Conservation (phyloP, 2,797 vertebrate species). For the Atherinosoma microstoma region DNA sequence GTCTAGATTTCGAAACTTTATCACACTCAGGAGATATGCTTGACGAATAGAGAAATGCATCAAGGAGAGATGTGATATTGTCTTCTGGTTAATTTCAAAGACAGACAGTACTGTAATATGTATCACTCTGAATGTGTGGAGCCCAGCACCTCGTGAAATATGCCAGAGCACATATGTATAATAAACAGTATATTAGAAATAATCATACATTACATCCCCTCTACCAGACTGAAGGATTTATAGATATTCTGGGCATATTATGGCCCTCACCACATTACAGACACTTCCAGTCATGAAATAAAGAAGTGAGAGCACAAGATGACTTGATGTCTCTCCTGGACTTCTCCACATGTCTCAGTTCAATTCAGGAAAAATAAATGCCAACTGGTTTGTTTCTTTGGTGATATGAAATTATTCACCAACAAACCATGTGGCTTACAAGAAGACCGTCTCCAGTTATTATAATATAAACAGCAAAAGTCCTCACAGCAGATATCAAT, state of each 20-base stretch:
- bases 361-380: constrained; percentile 12
- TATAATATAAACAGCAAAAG: constrained; percentile 19
- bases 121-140: constrained; percentile 32
- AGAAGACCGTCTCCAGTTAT: constrained; percentile 33
- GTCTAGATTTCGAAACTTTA: constrained; percentile 6
- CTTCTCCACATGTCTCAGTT: constrained; percentile 1
- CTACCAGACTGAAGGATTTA: constrained; percentile 37
- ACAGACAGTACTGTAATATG: constrained; percentile 13
- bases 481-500: background rate
- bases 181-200: constrained; percentile 71
- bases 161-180: constrained; percentile 76
- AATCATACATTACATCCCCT: constrained; percentile 57
- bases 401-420: constrained; percentile 42
- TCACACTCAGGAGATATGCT: background rate
- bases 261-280: constrained; percentile 46
- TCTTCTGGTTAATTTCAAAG: constrained; percentile 55
- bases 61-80: constrained; percentile 12
- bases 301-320: constrained; percentile 11
- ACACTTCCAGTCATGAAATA: constrained; percentile 16
- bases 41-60: constrained; percentile 16
- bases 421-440: constrained; percentile 26
- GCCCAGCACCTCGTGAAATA: constrained; percentile 50
- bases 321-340: background rate
- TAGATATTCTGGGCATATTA: constrained; percentile 62
- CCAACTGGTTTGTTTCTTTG: constrained; percentile 23